Evolutionary conservation across 2,888 invertebrate species (phyloP), one percentile per base, ranked within the genome.

Genomic region (Amphipoea lucens): DNA sequence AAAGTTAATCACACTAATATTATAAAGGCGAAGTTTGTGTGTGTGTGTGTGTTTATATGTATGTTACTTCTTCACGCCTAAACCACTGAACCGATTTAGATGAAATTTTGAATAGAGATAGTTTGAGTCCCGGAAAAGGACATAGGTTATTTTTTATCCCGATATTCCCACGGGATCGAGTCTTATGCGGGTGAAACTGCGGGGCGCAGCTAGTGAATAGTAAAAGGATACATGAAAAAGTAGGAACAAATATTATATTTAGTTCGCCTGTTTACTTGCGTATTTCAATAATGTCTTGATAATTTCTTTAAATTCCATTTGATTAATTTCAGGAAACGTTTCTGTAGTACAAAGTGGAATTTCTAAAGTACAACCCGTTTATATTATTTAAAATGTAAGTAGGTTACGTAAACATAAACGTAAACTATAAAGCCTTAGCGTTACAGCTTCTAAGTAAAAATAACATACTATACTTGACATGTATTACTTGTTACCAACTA

Each of bases 391-490:
- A 54, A 67, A 72, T 68, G 74, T 60, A 84, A 79, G 42, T 79
- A 51, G 73, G 63, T 81, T 73, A 80, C n/a, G 40, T 65, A 65
- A 84, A 62, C 57, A 51, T 78, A 69, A 69, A 51, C 12, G 23
- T 17, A 23, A 57, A 74, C 14, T 14, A n/a, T 71, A 57, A 81
- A 60, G n/a, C 20, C 14, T 78, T 29, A 11, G n/a, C 12, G 4
- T 1, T 67, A 79, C 45, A 84, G 40, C 29, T 54, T 82, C 48
- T 76, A 20, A 76, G 36, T 76, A 70, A 77, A 77, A 74, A 83
- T 83, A 67, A 67, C 57, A 82, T 60, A 75, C 86, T 42, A 82
- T 60, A 75, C 82, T 82, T 63, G 85, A 74, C 82, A 62, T 81
- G 66, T 67, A 71, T 69, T 65, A 20, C 57, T 74, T 63, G 70